A percentile compares a stretch with the other conserved stretches of the same genome.
Conservation (phyloP, 2,113 vertebrate species). For the Amia ocellicauda region DNA sequence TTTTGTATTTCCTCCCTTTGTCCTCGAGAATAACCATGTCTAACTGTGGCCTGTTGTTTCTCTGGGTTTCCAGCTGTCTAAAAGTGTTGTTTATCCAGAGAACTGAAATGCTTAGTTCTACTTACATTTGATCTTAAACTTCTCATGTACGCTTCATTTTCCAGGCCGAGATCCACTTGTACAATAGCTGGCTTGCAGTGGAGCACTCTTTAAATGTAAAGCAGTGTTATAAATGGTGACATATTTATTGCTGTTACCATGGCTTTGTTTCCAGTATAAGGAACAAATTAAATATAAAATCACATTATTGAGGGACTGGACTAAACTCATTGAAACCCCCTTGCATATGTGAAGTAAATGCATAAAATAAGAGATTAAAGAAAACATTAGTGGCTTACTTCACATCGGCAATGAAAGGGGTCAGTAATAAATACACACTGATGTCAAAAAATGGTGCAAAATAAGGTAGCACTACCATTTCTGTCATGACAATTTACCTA, state of each 20-base stretch:
- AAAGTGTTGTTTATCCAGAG: slow-evolving; percentile 9
- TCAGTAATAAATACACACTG: background rate
- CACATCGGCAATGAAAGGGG: background rate
- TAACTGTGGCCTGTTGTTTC: background rate
- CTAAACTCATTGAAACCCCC: slow-evolving; percentile 14
- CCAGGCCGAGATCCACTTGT: slow-evolving; percentile 51
- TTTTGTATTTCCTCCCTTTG: too few relatives aligned
- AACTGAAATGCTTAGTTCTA: background rate
- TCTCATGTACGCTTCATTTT: slow-evolving; percentile 51
- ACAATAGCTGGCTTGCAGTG: slow-evolving; percentile 43
- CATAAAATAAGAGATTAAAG: background rate
- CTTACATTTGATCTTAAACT: slow-evolving; percentile 45
- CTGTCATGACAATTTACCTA: slow-evolving; percentile 4
- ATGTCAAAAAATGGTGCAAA: background rate
- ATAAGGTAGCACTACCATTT: too few relatives aligned
- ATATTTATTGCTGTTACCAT: slow-evolving; percentile 51
- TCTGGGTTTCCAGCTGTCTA: too few relatives aligned
- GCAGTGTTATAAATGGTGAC: slow-evolving; percentile 55
- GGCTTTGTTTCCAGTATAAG: slow-evolving; percentile 46
- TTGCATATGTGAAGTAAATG: slow-evolving; percentile 23
- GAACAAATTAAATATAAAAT: slow-evolving; percentile 43
- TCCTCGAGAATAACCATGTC: background rate
- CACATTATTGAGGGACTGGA: slow-evolving; percentile 20
- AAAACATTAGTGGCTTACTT: background rate
- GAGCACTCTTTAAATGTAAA: slow-evolving; percentile 56